Percentiles rank a stretch among this genome's conserved stretches.
Conservation (phyloP, 2,888 invertebrate genomes). For the Sipha maydis region DNA sequence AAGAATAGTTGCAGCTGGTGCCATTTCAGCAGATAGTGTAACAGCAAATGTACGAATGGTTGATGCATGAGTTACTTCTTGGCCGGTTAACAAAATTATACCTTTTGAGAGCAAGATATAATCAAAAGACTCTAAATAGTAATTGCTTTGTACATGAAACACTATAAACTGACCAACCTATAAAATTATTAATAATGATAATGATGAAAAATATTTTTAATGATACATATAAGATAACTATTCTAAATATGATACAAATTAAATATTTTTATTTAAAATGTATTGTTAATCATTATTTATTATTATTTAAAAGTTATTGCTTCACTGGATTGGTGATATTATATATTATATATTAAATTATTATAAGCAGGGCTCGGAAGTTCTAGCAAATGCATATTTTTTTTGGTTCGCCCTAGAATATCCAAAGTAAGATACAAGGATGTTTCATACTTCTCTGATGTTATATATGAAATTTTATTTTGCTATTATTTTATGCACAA, state of each 20-base stretch:
- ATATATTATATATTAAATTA: no score
- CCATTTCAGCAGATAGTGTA: conserved; percentile 87
- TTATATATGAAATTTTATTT: no score
- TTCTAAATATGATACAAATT: not conserved
- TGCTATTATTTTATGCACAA: no score
- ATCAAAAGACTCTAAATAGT: conserved; percentile 87
- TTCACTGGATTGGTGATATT: no score
- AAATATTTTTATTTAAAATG: no score
- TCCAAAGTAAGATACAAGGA: no score
- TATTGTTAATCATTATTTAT: no score
- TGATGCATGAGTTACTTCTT: conserved; percentile 82
- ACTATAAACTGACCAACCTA: conserved; percentile 94
- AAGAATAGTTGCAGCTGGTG: conserved; percentile 89
- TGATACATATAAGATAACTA: not conserved
- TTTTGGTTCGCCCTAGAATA: no score
- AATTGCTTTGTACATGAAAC: conserved; percentile 92
- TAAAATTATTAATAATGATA: conserved; percentile 56
- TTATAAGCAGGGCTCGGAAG: no score
- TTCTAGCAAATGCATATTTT: no score
- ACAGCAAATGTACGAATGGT: conserved; percentile 84
- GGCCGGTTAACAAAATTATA: conserved; percentile 84
- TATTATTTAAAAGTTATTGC: no score
- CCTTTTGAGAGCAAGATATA: conserved; percentile 94
- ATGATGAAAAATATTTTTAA: not conserved
- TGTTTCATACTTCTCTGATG: no score